These are phyloP conservation scores for Stratiomys singularior DNA, from an alignment of 2,888 invertebrate genomes.

Conservation along the genomic window DNA sequence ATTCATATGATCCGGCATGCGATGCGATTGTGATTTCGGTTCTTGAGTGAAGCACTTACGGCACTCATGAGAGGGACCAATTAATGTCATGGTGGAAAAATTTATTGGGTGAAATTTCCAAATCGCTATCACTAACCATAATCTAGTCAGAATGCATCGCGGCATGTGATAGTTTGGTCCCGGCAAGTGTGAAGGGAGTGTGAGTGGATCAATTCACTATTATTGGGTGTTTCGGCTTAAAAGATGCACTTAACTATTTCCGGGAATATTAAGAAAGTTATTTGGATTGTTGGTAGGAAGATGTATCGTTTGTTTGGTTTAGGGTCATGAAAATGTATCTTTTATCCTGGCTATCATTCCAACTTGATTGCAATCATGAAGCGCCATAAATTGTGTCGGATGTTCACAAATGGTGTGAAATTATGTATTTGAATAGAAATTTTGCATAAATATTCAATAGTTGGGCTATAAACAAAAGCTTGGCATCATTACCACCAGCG, in stretches of 20 bases:
- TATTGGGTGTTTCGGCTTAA: constrained; percentile 1
- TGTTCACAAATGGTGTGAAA: too few species aligned
- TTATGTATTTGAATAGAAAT: too few species aligned
- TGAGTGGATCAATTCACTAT: background rate
- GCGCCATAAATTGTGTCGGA: too few species aligned
- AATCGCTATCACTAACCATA: constrained; percentile 24
- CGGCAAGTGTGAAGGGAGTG: background rate
- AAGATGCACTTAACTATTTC: constrained; percentile 39
- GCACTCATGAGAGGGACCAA: constrained; percentile 52
- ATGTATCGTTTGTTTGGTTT: background rate
- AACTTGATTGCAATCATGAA: background rate
- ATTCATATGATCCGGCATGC: background rate
- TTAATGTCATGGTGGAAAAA: constrained; percentile 48
- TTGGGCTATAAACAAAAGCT: too few species aligned
- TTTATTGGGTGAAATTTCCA: constrained; percentile 41
- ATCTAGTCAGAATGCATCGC: background rate
- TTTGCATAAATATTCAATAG: too few species aligned
- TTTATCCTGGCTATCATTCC: background rate
- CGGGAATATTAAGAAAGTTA: constrained; percentile 22
- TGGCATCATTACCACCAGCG: too few species aligned
- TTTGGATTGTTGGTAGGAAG: background rate
- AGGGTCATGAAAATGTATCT: background rate
- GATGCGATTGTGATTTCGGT: constrained; percentile 17
- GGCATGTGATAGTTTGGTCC: background rate
- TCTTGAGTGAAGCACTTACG: constrained; percentile 41